Evolutionary conservation across 2,888 invertebrate species (phyloP).

Genomic region (Galerucella nymphaeae): DNA sequence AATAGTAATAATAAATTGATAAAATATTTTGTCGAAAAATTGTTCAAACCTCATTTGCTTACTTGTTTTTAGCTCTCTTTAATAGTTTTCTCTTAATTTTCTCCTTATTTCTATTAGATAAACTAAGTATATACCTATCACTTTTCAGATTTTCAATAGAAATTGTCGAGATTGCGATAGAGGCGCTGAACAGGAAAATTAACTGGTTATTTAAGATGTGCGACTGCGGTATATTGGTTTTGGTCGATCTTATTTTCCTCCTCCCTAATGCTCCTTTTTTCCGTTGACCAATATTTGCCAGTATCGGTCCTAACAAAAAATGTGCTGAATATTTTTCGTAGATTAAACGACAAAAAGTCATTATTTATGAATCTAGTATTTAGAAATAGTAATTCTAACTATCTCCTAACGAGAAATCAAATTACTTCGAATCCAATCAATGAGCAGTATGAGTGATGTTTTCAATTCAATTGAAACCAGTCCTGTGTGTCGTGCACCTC

Average conservation of each 20-base stretch:
- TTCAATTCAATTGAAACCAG: not conserved
- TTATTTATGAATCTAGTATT: too few species aligned
- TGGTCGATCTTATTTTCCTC: slow-evolving; percentile 9
- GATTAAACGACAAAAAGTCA: too few species aligned
- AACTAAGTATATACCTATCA: not conserved
- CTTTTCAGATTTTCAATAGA: not conserved
- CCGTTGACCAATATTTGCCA: not conserved
- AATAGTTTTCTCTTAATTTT: too few species aligned
- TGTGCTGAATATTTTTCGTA: too few species aligned
- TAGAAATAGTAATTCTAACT: too few species aligned
- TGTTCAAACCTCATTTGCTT: too few species aligned
- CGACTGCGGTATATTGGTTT: slow-evolving; percentile 8
- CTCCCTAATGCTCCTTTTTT: not conserved
- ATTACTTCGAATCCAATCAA: too few species aligned
- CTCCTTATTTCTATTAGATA: not conserved
- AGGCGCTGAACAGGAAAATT: slow-evolving; percentile 49
- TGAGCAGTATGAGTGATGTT: too few species aligned
- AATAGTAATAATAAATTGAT: too few species aligned
- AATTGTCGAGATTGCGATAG: slow-evolving; percentile 8
- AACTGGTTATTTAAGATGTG: slow-evolving; percentile 44
- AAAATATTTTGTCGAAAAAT: too few species aligned
- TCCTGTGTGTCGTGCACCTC: slow-evolving; percentile 15
- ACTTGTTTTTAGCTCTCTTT: too few species aligned
- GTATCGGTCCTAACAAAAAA: slow-evolving; percentile 5
- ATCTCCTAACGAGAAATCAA: too few species aligned